Percentiles rank a stretch among this genome's conserved stretches.
These are phyloP conservation scores for Folsomia manolachei DNA, from an alignment of 2,888 invertebrate species.

Conservation along the genomic window DNA sequence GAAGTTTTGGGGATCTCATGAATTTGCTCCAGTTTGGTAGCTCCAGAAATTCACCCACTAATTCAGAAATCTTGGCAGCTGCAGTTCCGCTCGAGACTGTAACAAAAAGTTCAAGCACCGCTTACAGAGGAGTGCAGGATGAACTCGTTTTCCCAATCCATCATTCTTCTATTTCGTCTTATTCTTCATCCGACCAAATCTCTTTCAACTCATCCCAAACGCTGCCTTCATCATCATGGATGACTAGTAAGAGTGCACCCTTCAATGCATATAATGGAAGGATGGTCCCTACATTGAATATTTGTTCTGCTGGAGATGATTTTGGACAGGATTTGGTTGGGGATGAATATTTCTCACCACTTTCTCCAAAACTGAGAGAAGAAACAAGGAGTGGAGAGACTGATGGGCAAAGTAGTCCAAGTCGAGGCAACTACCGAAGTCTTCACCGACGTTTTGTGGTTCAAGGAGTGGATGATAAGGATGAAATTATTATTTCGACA, in stretches of 20 bases:
- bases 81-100: conserved; percentile 73
- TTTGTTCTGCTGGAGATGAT: conserved; percentile 35
- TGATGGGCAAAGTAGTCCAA: background rate
- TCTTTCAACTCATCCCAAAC: background rate
- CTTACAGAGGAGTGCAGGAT: background rate
- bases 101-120: conserved; percentile 53
- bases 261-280: background rate
- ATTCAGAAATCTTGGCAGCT: conserved; percentile 65
- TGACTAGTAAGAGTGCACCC: background rate
- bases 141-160: background rate
- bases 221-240: background rate
- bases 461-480: conserved; percentile 39
- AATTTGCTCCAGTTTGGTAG: conserved; percentile 70
- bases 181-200: conserved; percentile 5
- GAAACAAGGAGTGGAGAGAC: conserved; percentile 2
- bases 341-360: conserved; percentile 5
- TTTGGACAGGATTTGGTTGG: conserved; percentile 17
- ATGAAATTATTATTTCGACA: conserved; percentile 42
- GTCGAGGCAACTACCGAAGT: conserved; percentile 26
- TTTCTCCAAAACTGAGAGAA: background rate
- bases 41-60: conserved; percentile 68
- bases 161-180: conserved; percentile 4
- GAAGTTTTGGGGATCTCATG: conserved; percentile 76
- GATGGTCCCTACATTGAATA: conserved; percentile 38
- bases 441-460: conserved; percentile 38